A percentile compares a stretch with the other conserved stretches of the same genome.
These are phyloP conservation scores for Athalia circularis DNA, from an alignment of 2,888 invertebrate species.

Conservation along the genomic window DNA sequence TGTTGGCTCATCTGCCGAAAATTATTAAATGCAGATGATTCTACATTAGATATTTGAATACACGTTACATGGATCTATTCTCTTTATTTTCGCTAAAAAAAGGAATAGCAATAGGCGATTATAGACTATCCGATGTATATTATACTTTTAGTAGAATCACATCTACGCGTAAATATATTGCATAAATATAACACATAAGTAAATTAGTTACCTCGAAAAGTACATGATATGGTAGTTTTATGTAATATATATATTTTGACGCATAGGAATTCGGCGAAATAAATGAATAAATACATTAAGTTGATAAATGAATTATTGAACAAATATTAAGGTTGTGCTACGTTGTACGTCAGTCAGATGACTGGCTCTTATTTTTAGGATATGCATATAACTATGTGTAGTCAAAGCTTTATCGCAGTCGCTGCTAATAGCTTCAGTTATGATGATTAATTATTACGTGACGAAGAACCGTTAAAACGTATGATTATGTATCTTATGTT, in stretches of 20 bases:
- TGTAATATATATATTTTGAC: neutral
- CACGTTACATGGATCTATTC: too few species aligned
- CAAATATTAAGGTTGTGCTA: neutral
- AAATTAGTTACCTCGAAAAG: too few species aligned
- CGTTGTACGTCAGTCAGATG: too few species aligned
- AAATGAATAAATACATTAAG: constrained; percentile 4
- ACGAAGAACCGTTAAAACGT: neutral
- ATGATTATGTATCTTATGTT: neutral
- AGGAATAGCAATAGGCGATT: too few species aligned
- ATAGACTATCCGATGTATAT: too few species aligned
- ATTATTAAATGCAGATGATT: too few species aligned
- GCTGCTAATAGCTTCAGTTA: neutral
- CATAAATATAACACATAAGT: too few species aligned
- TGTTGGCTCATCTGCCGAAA: too few species aligned
- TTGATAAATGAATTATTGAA: constrained; percentile 1
- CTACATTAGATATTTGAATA: too few species aligned
- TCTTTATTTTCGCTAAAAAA: too few species aligned
- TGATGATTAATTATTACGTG: neutral
- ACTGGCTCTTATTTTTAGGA: constrained; percentile 8
- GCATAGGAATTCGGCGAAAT: neutral
- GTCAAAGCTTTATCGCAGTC: constrained; percentile 3
- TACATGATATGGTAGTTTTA: neutral
- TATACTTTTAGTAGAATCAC: too few species aligned
- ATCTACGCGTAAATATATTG: too few species aligned
- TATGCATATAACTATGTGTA: neutral